phyloP scores from a whole-genome alignment of 1,140 invertebrate genomes.

The Drosophila littoralis region DNA sequence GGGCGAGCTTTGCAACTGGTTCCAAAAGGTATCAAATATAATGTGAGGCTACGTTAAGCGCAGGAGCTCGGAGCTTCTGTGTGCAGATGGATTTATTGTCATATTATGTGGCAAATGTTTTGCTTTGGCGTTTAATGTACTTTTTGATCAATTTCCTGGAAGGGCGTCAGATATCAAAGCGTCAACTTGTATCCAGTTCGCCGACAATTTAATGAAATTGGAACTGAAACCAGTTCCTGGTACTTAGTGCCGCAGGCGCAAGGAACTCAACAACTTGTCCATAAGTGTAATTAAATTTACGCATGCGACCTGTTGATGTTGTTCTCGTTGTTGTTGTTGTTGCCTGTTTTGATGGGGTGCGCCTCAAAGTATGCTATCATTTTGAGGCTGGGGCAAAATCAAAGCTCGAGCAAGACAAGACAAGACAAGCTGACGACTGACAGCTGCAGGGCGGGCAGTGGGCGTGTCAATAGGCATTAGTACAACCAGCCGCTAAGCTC shows the following conservation, averaged over 20 bases:
- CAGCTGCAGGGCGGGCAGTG: neutral
- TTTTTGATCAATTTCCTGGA: neutral
- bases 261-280: constrained; percentile 41
- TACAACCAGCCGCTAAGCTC: constrained; percentile 28
- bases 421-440: constrained; percentile 13
- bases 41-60: too few relatives aligned
- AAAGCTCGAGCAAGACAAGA: constrained; percentile 38
- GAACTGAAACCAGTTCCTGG: neutral
- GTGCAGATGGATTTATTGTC: too few relatives aligned
- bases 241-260: constrained; percentile 19
- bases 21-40: neutral
- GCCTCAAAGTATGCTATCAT: constrained; percentile 65
- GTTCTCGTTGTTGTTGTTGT: neutral
- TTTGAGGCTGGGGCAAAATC: constrained; percentile 52
- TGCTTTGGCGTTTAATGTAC: neutral
- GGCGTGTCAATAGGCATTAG: constrained; percentile 43
- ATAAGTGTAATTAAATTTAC: constrained; percentile 77
- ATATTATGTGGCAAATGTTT: neutral
- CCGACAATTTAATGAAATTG: constrained; percentile 44
- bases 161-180: constrained; percentile 27
- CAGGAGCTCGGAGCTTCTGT: too few relatives aligned
- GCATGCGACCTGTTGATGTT: constrained; percentile 35
- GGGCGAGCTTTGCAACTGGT: neutral
- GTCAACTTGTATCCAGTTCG: neutral
- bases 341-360: constrained; percentile 32